Conservation (phyloP, 2,797 vertebrate species). For the Lateolabrax maculatus region DNA sequence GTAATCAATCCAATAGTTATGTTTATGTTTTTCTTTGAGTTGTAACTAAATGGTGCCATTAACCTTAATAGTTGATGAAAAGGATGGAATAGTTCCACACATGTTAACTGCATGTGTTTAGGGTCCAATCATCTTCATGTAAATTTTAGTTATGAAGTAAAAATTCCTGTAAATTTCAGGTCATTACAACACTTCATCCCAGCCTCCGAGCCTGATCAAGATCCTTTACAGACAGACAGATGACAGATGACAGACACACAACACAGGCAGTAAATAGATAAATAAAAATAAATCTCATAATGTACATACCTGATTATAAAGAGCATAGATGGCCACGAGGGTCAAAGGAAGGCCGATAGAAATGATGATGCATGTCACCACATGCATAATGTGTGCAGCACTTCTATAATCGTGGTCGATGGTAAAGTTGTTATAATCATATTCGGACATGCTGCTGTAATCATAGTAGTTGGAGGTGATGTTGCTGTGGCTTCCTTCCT, state of each 20-base stretch:
- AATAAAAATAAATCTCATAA: neutral
- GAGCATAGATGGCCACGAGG: neutral
- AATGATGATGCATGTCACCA: neutral
- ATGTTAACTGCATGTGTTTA: neutral
- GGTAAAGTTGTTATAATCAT: no score
- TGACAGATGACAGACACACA: no score
- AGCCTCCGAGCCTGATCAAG: neutral
- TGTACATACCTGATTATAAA: conserved; percentile 13
- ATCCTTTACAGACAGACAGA: neutral
- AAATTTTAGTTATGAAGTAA: neutral
- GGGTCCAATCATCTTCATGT: neutral
- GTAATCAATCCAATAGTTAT: no score
- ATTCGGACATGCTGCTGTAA: no score
- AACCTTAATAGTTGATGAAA: no score
- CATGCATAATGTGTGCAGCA: no score
- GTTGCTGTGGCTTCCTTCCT: no score
- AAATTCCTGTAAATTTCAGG: neutral
- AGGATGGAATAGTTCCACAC: neutral
- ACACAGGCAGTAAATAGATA: neutral
- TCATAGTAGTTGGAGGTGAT: neutral
- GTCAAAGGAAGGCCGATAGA: neutral
- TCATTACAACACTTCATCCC: neutral
- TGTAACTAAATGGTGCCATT: no score
- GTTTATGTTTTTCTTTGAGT: no score
- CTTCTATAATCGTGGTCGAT: no score